Evolutionary conservation across 2,888 invertebrate species (phyloP), one percentile per base, ranked within the genome.

Genomic region (Sepioteuthis lessoniana): DNA sequence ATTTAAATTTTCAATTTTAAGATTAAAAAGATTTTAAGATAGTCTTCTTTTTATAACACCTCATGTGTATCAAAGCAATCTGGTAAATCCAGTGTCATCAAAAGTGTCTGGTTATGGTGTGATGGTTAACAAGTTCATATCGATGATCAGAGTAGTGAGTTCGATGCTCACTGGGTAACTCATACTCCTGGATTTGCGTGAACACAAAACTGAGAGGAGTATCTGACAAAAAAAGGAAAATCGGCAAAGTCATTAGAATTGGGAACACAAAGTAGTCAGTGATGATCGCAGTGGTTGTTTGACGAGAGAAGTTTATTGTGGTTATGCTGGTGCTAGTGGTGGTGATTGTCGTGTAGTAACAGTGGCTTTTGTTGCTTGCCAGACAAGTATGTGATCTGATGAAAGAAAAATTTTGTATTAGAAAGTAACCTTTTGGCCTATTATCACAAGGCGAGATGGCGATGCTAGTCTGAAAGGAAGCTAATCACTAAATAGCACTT

Each of bases 371-470:
- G n/a, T 76, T n/a, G 76, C 76, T 76, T 35, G n/a, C 76, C n/a
- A 76, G n/a, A 76, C n/a, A 76, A n/a, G n/a, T 76, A 35, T 76
- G n/a, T 76, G 76, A 76, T n/a, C n/a, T 13, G 76, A 76, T 76
- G 76, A 76, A 76, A 76, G 76, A 76, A 35, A 4, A 35, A 76
- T 76, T 76, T 76, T 76, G 16, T 76, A 76, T 76, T 76, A 76
- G n/a, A 76, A 76, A n/a, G 76, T 76, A n/a, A 76, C 76, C 76
- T 76, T 76, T 76, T 76, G 76, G n/a, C n/a, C n/a, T 13, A 76
- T 76, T 76, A 76, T 76, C n/a, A 76, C n/a, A n/a, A 76, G n/a
- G 76, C 76, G 76, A 76, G 76, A 76, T 42, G n/a, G 76, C 76
- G n/a, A 76, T 76, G n/a, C 76, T 35, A 76, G 76, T 76, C 76